Percentiles rank a stretch among this genome's conserved stretches.
Evolutionary conservation across 2,888 invertebrate genomes (phyloP).

Genomic region (Cylloceria caligata): DNA sequence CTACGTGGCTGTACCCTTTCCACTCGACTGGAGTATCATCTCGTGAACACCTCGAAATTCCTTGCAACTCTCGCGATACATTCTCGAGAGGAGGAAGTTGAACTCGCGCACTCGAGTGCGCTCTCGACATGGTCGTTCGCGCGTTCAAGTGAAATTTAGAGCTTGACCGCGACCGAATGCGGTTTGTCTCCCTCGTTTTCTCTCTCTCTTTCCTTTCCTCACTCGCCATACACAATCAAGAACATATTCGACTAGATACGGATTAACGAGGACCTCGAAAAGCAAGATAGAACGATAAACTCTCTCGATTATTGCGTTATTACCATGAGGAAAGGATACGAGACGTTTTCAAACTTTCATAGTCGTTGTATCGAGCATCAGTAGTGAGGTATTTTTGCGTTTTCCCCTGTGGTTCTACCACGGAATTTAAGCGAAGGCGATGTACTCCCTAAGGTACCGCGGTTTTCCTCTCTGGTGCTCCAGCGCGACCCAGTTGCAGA

Average conservation of each 20-base stretch:
- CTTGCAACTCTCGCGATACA: slow-evolving; percentile 33
- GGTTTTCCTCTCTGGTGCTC: background rate
- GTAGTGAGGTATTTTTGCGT: slow-evolving; percentile 35
- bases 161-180: slow-evolving; percentile 68
- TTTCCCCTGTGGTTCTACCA: slow-evolving; percentile 3
- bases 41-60: slow-evolving; percentile 59
- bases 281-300: slow-evolving; percentile 35
- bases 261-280: slow-evolving; percentile 54
- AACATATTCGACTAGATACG: slow-evolving; percentile 35
- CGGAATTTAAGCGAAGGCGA: slow-evolving; percentile 30
- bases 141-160: slow-evolving; percentile 66
- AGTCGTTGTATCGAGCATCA: slow-evolving; percentile 26
- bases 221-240: background rate
- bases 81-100: slow-evolving; percentile 3
- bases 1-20: slow-evolving; percentile 10
- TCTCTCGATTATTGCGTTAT: slow-evolving; percentile 35
- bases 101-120: slow-evolving; percentile 8
- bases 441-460: slow-evolving; percentile 10
- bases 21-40: slow-evolving; percentile 44
- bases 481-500: background rate
- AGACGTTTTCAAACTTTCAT: slow-evolving; percentile 51
- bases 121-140: slow-evolving; percentile 49
- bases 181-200: slow-evolving; percentile 44
- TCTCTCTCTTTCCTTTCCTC: background rate
- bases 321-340: slow-evolving; percentile 8